Evolutionary conservation across 1,140 invertebrate species (phyloP).

Genomic region (Ectropis grisescens): DNA sequence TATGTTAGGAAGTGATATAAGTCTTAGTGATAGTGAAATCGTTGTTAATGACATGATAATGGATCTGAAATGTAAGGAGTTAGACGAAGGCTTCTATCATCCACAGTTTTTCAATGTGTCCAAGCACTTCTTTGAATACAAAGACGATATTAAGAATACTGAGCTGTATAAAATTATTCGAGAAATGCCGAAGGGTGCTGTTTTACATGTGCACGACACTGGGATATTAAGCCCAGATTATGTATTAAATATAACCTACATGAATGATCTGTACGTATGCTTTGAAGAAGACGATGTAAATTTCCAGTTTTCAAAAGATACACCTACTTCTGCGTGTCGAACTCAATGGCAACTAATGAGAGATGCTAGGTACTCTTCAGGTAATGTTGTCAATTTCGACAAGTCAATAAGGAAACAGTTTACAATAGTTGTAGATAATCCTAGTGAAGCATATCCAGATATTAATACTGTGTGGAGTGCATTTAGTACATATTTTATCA

Average conservation of each 20-base stretch:
- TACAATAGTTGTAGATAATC: conserved; percentile 73
- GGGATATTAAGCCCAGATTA: conserved; percentile 76
- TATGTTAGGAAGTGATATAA: conserved; percentile 68
- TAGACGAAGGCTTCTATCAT: conserved; percentile 68
- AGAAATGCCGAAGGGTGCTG: conserved; percentile 79
- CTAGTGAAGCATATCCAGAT: conserved; percentile 72
- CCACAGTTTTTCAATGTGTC: conserved; percentile 75
- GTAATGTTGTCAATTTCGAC: conserved; percentile 71
- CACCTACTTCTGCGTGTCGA: conserved; percentile 19
- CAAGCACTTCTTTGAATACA: conserved; percentile 78
- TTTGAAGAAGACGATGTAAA: conserved; percentile 28
- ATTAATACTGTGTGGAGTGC: conserved; percentile 78
- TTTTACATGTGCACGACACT: conserved; percentile 80
- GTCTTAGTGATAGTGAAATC: conserved; percentile 71
- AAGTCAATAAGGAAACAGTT: conserved; percentile 71
- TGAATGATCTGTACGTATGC: conserved; percentile 78
- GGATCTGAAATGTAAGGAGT: conserved; percentile 73
- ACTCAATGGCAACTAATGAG: conserved; percentile 71
- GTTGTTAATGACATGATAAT: conserved; percentile 77
- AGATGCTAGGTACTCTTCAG: conserved; percentile 65
- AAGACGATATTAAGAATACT: conserved; percentile 74
- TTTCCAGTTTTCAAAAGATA: conserved; percentile 48
- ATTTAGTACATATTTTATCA: conserved; percentile 76
- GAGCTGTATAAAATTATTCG: conserved; percentile 77
- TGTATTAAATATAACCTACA: conserved; percentile 78